Evolutionary conservation across 2,797 vertebrate species (phyloP), one percentile per base, ranked within the genome.

Genomic region (Brachymystax lenok): DNA sequence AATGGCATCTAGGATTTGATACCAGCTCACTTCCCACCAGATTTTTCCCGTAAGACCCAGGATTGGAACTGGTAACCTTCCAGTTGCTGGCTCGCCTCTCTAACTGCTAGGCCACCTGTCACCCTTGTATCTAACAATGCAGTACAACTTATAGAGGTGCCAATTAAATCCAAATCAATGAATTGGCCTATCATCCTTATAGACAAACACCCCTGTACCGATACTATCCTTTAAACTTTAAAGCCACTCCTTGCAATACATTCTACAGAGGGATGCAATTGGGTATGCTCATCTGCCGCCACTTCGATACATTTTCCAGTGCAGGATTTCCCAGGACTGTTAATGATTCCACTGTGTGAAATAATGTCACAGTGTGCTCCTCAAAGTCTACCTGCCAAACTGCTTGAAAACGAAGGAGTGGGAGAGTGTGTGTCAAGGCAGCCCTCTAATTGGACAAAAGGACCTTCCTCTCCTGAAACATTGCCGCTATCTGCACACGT

Each of bases 281-380:
- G 10, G 90, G 40, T 46, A 46, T 46, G 40, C 40, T 46, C 40
- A 46, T 46, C 40, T 46, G 40, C 90, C 84, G 93, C 92, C 94
- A 87, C 92, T 93, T 94, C 94, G 94, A 95, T 96, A 93, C 94
- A 93, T 93, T 93, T 93, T 89, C 90, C 70, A 87, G 90, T 87
- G 93, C 91, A 90, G 91, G 92, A 95, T 94, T 92, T 88, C 91
- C 90, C 90, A 89, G 88, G 91, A 93, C 94, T 94, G 91, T 90
- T 93, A 88, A 93, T 94, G 94, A 95, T 95, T 93, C 90, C 78
- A 40, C 89, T 91, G 87, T 28, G 87, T 90, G 91, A 81, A 46
- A 94, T 90, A 91, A 92, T 80, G 77, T 78, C 81, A 86, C 84
- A 86, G 91, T 90, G 89, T 89, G 85, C 92, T 88, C 89, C 85